These are phyloP conservation scores for Polypedilum pembai DNA, from an alignment of 1,140 invertebrate genomes.

Conservation along the genomic window DNA sequence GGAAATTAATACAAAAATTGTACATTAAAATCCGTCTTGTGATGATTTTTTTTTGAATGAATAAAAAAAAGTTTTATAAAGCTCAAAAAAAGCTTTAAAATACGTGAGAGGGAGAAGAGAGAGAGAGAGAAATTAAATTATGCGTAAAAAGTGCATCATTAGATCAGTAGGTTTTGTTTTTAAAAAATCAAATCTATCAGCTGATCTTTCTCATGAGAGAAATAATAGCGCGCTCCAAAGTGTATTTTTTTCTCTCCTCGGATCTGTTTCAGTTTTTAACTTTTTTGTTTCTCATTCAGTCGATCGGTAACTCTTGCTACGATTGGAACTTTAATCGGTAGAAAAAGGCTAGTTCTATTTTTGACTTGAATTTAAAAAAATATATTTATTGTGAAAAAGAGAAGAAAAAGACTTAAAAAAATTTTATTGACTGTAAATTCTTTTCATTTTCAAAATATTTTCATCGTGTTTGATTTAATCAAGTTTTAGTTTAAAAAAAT, in stretches of 20 bases:
- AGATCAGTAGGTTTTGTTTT: background rate
- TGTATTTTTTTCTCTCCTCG: background rate
- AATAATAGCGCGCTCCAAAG: background rate
- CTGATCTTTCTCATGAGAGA: background rate
- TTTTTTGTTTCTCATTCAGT: background rate
- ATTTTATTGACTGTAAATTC: background rate
- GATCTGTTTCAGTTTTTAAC: background rate
- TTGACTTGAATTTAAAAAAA: background rate
- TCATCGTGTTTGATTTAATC: background rate
- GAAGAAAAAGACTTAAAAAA: background rate
- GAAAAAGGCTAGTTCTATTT: no score
- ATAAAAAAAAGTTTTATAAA: no score
- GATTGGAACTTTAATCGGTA: background rate
- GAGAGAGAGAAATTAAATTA: no score
- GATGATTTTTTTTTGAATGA: no score
- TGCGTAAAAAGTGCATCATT: no score
- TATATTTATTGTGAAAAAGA: constrained; percentile 29
- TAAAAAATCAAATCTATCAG: background rate
- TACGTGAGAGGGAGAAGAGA: background rate
- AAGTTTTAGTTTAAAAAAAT: background rate
- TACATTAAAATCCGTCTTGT: no score
- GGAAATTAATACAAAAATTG: background rate
- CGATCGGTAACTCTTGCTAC: background rate
- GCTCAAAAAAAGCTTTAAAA: no score
- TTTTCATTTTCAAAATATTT: background rate